These are phyloP conservation scores for Tetropium fuscum DNA, from an alignment of 2,888 invertebrate genomes.

Conservation along the genomic window DNA sequence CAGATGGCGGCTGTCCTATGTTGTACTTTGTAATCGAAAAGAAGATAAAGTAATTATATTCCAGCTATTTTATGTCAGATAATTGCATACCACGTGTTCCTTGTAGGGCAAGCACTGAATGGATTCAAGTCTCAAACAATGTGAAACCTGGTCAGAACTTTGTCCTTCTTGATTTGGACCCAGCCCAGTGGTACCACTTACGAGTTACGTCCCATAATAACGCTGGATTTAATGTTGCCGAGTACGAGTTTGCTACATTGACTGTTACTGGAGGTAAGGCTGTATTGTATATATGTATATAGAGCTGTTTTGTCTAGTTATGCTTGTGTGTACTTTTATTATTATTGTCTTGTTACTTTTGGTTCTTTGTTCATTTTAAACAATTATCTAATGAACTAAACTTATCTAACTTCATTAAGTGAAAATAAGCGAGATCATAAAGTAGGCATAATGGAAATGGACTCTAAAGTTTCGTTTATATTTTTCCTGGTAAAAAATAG, in stretches of 20 bases:
- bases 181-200: constrained; percentile 94
- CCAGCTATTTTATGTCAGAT: constrained; percentile 2
- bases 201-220: constrained; percentile 95
- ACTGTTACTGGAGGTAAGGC: constrained; percentile 92
- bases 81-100: constrained; percentile 19
- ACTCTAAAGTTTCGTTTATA: no score
- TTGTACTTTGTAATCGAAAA: constrained; percentile 95
- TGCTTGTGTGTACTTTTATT: constrained; percentile 22
- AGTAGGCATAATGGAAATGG: no score
- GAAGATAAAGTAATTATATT: constrained; percentile 82
- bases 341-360: constrained; percentile 13
- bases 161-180: constrained; percentile 90
- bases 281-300: constrained; percentile 34
- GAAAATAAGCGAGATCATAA: no score
- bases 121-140: constrained; percentile 95
- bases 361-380: constrained; percentile 18
- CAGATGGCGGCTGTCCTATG: constrained; percentile 96
- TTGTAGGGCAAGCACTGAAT: constrained; percentile 83
- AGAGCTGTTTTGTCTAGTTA: constrained; percentile 29
- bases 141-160: constrained; percentile 93
- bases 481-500: no score
- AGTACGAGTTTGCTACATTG: constrained; percentile 95
- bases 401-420: no score
- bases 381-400: no score
- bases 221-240: constrained; percentile 94